Base-by-base conservation (phyloP, 2,113 vertebrate species). In the Probosciger aterrimus region DNA sequence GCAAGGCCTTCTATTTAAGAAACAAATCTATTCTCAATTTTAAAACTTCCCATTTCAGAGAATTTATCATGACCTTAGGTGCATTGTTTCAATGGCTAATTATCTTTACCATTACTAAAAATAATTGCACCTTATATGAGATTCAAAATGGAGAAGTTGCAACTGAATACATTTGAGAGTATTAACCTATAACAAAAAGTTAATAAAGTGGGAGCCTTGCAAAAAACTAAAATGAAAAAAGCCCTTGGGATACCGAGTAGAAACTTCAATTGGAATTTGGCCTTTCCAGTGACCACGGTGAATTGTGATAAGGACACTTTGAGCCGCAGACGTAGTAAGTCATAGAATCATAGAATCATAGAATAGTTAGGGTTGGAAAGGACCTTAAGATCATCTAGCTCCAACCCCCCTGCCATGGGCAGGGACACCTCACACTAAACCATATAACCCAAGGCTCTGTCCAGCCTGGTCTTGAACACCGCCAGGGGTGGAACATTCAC, bases 21-120 rank as follows among this genome's bases (percentile, higher is more conserved):
- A 88, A 93, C 70, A 67, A 91, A 83, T 60, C 50, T 92, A 86
- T 47, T 90, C 25, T 71, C 55, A 71, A 65, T 92, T 96, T 86
- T 60, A 68, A 88, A 88, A 44, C 23, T 50, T 83, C 63, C 30
- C 5, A 22, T 86, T 96, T 88, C 86, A 59, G 46, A 75, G n/a
- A 92, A 80, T 88, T 88, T 79, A 71, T 77, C 39, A 62, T 53
- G 47, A 86, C 24, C 27, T 5, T 35, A 52, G 9, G 23, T 78
- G 75, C 13, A 63, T 28, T 81, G 33, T 93, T 95, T 82, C 50
- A 46, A 65, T 75, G 18, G 39, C 6, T 94, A 88, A 83, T 91
- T 91, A 53, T 62, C 71, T 93, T 85, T 87, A 57, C 17, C 5
- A 23, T 69, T 74, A 46, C 25, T 92, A 85, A 87, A 87, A 93